Percentiles rank a stretch among this genome's conserved stretches.
These are phyloP conservation scores for Allophyes oxyacanthae DNA, from an alignment of 2,888 invertebrate genomes.

Conservation along the genomic window DNA sequence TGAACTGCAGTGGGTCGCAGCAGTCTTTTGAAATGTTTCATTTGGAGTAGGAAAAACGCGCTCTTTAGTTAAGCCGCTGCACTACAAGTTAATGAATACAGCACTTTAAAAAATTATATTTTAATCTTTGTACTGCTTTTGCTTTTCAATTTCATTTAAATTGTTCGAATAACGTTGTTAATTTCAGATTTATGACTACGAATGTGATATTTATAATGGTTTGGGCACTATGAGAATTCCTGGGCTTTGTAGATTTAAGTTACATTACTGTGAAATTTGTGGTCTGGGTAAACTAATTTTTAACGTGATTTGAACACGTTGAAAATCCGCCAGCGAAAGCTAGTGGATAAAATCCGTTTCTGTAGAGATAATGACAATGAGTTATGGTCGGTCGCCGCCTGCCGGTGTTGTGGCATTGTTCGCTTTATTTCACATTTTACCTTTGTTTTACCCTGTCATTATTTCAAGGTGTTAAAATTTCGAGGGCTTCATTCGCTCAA, in stretches of 20 bases:
- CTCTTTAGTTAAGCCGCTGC: conserved; percentile 55
- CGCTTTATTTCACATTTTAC: conserved; percentile 25
- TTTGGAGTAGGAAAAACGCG: conserved; percentile 57
- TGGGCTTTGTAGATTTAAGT: too few species aligned
- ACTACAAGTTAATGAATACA: conserved; percentile 63
- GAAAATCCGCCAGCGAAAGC: conserved; percentile 5
- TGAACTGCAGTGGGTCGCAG: conserved; percentile 68
- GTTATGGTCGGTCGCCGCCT: conserved; percentile 30
- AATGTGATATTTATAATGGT: too few species aligned
- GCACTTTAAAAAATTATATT: conserved; percentile 51
- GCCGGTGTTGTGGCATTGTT: conserved; percentile 11
- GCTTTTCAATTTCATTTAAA: conserved; percentile 18
- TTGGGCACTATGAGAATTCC: too few species aligned
- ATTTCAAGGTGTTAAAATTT: conserved; percentile 13
- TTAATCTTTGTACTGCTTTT: conserved; percentile 34
- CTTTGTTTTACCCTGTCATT: conserved; percentile 21
- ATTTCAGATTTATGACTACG: too few species aligned
- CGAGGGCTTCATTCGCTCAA: neutral
- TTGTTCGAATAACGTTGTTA: conserved; percentile 6
- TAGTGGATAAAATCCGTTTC: conserved; percentile 28
- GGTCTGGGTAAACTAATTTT: too few species aligned
- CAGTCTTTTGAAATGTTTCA: conserved; percentile 69
- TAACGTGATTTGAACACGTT: conserved; percentile 3
- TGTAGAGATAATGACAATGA: conserved; percentile 32
- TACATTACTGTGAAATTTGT: too few species aligned